Evolutionary conservation across 2,797 vertebrate genomes (phyloP), one percentile per base, ranked within the genome.

Genomic region (Amazonetta brasiliensis): DNA sequence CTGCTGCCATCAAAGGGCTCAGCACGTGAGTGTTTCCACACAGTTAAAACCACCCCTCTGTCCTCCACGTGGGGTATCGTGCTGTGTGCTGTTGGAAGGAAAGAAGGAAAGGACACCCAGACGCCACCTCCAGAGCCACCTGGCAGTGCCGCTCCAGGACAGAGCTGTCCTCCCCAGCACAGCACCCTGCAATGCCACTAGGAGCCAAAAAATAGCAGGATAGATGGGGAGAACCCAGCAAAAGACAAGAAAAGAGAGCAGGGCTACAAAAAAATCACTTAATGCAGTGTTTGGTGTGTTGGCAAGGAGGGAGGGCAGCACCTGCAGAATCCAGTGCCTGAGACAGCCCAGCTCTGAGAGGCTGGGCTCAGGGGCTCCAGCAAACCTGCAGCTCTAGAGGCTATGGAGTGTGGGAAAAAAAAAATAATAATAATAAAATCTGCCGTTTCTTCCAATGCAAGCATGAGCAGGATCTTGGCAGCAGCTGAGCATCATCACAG

Each of bases 61-160:
- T 23, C 52, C 21, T 9, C 52, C 56, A 2, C 0, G 58, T 17
- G 7, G 31, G 0, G 0, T 13, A 8, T 48, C 48, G 23, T 4
- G 0, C 50, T 46, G 83, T 10, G n/a, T 46, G 25, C 37, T 21
- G 41, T n/a, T 0, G 3, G 58, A 67, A 21, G 44, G 20, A 75
- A 44, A 46, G 48, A 76, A 58, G 58, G 84, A 25, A 64, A 41
- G 22, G 37, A 92, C 71, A 85, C 6, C 20, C 46, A 62, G 59
- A 55, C 46, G 37, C 56, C 60, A 74, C 7, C 41, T 73, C 44
- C 74, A 84, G 30, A 92, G 44, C 10, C 39, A 73, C 30, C 13
- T 56, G 64, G 25, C 56, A 73, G 19, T 46, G 30, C 26, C 2
- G 1, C 30, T 35, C 39, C 73, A 48, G 43, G 64, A 80, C 55